phyloP scores from a whole-genome alignment of 2,888 invertebrate species.

The Pyrocoelia pectoralis region DNA sequence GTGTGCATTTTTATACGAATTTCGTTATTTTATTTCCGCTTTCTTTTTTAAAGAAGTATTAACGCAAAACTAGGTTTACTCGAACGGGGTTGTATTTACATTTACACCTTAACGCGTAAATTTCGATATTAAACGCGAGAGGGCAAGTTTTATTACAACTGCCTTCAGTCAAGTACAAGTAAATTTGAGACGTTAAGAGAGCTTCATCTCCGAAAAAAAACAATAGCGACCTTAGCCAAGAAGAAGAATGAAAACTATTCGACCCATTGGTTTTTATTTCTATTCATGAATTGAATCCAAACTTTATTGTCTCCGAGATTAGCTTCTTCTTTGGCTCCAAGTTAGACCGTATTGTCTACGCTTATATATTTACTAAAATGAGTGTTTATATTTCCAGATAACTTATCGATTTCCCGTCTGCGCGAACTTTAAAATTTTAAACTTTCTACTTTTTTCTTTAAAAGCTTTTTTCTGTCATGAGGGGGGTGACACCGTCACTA shows the following conservation, averaged over 20 bases:
- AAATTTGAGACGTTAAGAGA: constrained; percentile 53
- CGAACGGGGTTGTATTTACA: not conserved
- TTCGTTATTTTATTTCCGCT: constrained; percentile 25
- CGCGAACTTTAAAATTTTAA: constrained; percentile 17
- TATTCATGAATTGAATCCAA: constrained; percentile 56
- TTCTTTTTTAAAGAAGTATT: constrained; percentile 15
- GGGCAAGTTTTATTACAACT: constrained; percentile 46
- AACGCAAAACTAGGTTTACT: constrained; percentile 12
- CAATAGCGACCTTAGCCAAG: constrained; percentile 49
- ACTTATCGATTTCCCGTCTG: constrained; percentile 23
- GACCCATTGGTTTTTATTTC: constrained; percentile 58
- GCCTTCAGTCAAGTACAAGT: constrained; percentile 55
- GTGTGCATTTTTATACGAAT: constrained; percentile 27
- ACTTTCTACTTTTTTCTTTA: constrained; percentile 9
- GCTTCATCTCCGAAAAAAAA: constrained; percentile 44
- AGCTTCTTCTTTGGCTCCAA: constrained; percentile 37
- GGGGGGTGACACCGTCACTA: not conserved
- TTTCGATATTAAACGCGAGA: no score
- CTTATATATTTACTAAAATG: constrained; percentile 3
- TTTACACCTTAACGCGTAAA: not conserved
- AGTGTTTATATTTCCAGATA: constrained; percentile 32
- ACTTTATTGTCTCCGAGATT: constrained; percentile 45
- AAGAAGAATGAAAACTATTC: constrained; percentile 52
- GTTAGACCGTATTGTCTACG: constrained; percentile 31
- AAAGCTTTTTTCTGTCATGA: constrained; percentile 9